phyloP scores from a whole-genome alignment of 2,797 vertebrate genomes.

The Ptychadena robeensis region DNA sequence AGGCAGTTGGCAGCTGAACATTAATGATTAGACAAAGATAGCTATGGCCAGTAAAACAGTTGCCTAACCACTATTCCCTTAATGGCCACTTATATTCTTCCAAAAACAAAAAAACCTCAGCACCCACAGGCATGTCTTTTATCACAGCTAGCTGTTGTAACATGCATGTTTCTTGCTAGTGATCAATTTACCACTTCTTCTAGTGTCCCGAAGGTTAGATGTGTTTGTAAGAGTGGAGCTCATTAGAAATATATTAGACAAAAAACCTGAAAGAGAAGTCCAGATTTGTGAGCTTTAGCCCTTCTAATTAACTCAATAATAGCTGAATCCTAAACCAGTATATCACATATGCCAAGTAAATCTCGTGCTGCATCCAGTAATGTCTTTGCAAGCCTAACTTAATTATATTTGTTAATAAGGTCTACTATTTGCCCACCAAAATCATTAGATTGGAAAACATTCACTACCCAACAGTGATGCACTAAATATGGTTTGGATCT shows the following conservation, averaged over 20 bases:
- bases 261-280: neutral
- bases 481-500: neutral
- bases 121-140: neutral
- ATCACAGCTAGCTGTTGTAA: neutral
- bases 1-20: neutral
- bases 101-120: neutral
- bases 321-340: too few relatives aligned
- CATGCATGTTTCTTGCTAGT: neutral
- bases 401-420: neutral
- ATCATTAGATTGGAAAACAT: neutral
- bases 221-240: neutral
- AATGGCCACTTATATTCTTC: neutral
- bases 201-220: neutral
- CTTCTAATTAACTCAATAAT: too few relatives aligned
- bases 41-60: neutral
- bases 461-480: neutral
- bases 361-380: neutral
- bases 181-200: neutral
- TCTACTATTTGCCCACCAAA: neutral
- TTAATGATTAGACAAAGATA: neutral
- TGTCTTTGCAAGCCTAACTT: neutral
- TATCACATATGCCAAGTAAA: neutral
- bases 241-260: neutral
- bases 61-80: neutral
- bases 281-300: too few relatives aligned